Percentiles rank a stretch among this genome's conserved stretches.
phyloP scores from a whole-genome alignment of 92 coral and sea anemone species.

The Blastomussa wellsi region DNA sequence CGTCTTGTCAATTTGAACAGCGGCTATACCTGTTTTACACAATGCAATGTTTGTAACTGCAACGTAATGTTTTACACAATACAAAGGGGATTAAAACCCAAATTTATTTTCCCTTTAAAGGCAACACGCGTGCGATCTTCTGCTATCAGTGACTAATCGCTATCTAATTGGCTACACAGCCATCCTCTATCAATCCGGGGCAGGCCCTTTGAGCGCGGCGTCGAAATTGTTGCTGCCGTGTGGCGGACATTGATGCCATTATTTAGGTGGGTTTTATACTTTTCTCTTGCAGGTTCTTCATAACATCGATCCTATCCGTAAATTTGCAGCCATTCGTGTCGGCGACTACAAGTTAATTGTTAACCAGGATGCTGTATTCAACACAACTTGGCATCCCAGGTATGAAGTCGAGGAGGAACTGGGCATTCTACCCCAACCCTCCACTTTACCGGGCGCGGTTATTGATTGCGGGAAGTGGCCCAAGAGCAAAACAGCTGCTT shows the following conservation, averaged over 20 bases:
- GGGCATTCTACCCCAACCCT: constrained; percentile 47
- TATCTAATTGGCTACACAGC: no score
- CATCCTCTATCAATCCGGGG: no score
- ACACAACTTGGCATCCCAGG: constrained; percentile 88
- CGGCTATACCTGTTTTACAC: no score
- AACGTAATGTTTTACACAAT: no score
- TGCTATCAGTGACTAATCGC: no score
- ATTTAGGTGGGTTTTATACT: not conserved
- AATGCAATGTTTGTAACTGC: no score
- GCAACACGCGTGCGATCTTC: no score
- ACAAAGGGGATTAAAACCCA: no score
- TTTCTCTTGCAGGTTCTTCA: constrained; percentile 55
- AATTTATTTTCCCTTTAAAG: no score
- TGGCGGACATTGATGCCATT: not conserved
- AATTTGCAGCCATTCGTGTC: constrained; percentile 91
- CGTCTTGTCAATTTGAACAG: no score
- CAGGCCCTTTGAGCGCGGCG: no score
- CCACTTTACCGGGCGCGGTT: constrained; percentile 80
- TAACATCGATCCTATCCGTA: constrained; percentile 88
- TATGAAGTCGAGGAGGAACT: constrained; percentile 56
- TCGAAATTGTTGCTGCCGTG: no score
- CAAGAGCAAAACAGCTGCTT: constrained; percentile 52
- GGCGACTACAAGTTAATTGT: constrained; percentile 83
- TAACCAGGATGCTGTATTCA: constrained; percentile 86
- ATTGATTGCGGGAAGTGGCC: constrained; percentile 81